Base-by-base conservation (phyloP, 2,113 vertebrate species). In the Seriola rivoliana region DNA sequence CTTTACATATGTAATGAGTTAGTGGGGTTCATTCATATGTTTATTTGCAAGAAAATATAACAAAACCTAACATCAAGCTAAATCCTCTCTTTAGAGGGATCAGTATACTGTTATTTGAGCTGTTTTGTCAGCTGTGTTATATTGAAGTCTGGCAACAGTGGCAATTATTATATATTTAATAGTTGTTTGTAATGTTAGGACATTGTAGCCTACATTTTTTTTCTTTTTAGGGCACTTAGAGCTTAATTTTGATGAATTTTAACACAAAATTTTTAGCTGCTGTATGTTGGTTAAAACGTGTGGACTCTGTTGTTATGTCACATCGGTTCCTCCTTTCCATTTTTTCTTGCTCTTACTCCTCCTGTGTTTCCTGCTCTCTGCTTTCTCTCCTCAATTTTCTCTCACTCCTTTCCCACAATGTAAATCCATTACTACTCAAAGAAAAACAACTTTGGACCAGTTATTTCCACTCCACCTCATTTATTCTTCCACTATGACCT, bases 391-490 rank as follows among this genome's bases (percentile, higher is more conserved):
- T 62, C 42, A n/a, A 21, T 50, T 70, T 70, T 64, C 11, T 60
- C 25, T 55, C 14, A 10, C 29, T 75, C 58, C 44, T 34, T 60
- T 65, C 23, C 63, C 72, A 19, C 21, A 78, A 55, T 58, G 21
- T 77, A 71, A 85, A 84, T 77, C 58, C 21, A n/a, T 23, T 25
- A 62, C 50, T n/a, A 36, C 36, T 81, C 29, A 50, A 46, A 67
- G 63, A 52, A 36, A 68, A 36, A 71, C 48, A 78, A 81, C 70
- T 80, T 73, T 75, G 59, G 3, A 79, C 64, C 67, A 75, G 78
- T 90, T 90, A 86, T 86, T 91, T 89, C 75, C 57, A 70, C 32
- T 70, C 29, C 32, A 14, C 78, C 86, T 90, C 59, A 80, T 40
- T 80, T 71, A 86, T 89, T 88, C 82, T 75, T 17, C 42, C 65